Evolutionary conservation across 2,888 invertebrate species (phyloP).

Genomic region (Ophraella communa): DNA sequence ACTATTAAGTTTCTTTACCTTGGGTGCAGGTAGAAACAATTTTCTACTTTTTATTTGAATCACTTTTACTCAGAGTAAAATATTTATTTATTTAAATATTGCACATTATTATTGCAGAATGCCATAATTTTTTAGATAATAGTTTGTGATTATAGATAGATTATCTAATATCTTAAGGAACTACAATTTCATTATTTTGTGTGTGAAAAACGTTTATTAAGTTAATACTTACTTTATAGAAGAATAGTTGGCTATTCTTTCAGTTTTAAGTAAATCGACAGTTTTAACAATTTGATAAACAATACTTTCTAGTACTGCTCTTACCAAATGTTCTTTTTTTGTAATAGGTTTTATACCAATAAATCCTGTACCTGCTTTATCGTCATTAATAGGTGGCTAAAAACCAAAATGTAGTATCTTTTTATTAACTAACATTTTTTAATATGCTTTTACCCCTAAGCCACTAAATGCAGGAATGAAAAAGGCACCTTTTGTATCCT

Average conservation of each 20-base stretch:
- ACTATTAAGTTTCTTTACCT: too few species aligned
- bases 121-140: too few species aligned
- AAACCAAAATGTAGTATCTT: slow-evolving; percentile 27
- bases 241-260: slow-evolving; percentile 66
- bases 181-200: too few species aligned
- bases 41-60: too few species aligned
- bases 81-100: too few species aligned
- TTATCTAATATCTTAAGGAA: too few species aligned
- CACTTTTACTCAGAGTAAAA: too few species aligned
- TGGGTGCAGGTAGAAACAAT: too few species aligned
- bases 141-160: too few species aligned
- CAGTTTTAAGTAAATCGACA: slow-evolving; percentile 73
- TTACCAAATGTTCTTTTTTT: slow-evolving; percentile 76
- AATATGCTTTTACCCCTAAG: slow-evolving; percentile 69
- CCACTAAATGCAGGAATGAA: slow-evolving; percentile 93
- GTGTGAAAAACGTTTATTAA: neutral
- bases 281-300: slow-evolving; percentile 83
- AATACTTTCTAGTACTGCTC: slow-evolving; percentile 86
- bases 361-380: slow-evolving; percentile 83
- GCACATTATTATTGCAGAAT: too few species aligned
- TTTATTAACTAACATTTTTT: neutral
- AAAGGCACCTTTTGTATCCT: slow-evolving; percentile 77
- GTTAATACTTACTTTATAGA: slow-evolving; percentile 65
- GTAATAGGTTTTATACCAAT: slow-evolving; percentile 79
- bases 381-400: slow-evolving; percentile 89